Evolutionary conservation across 2,113 vertebrate species (phyloP), one percentile per base, ranked within the genome.

Genomic region (Platysternon megacephalum): DNA sequence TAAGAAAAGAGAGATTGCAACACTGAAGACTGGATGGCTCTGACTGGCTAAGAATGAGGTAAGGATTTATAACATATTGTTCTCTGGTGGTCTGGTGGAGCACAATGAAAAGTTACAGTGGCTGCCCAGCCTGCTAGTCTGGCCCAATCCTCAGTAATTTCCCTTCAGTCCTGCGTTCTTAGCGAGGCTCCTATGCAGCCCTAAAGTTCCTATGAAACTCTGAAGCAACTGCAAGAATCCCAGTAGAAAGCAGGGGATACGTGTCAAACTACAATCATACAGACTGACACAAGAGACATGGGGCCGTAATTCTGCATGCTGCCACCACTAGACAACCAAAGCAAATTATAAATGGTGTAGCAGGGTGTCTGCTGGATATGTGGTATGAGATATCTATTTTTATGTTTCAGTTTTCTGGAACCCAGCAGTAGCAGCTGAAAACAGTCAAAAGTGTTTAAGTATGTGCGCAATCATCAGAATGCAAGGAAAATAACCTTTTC

Each of bases 381-480:
- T 2, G 29, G 68, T 8, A 82, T 0, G 49, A 96, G 89, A 88
- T 89, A 96, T 95, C 92, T 51, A 5, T 97, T 95, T 97, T 93
- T 49, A 78, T 87, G 28, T 95, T 97, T 91, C 93, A 91, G 89
- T 87, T 97, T 96, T 92, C 91, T 88, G 89, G 96, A 97, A 89
- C 92, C 65, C 48, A 93, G 88, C 3, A 4, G 87, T 19, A 97
- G 93, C 96, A 97, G 96, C 96, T 98, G 94, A 98, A 97, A 97
- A 94, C 88, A 89, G 93, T 98, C 97, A 97, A 85, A 91, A 97
- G 79, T 86, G 48, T 96, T 97, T 94, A 97, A 95, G 92, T 96
- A 93, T 96, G 96, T 97, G 96, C 90, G 94, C 74, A 84, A 94
- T 98, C 97, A 97, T 96, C 97, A 96, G 91, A 96, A 98, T 95